phyloP scores from a whole-genome alignment of 2,113 vertebrate genomes.

The Cavia porcellus region DNA sequence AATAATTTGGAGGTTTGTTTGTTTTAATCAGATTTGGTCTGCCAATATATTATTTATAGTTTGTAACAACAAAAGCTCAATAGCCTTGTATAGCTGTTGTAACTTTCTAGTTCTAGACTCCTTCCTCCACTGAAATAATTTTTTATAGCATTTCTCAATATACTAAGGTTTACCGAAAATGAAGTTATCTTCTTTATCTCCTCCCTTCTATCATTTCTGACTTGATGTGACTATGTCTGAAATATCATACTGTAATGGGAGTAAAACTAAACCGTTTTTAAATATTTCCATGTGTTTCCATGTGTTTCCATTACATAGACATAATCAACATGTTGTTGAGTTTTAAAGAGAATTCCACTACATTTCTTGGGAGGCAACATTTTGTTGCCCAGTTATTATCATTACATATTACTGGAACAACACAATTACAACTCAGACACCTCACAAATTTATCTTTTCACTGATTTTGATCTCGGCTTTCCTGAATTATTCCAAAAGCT shows the following conservation, averaged over 20 bases:
- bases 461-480: conserved; percentile 11
- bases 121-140: background rate
- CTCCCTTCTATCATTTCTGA: background rate
- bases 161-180: background rate
- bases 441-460: background rate
- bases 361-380: background rate
- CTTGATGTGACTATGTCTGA: background rate
- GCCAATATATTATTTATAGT: background rate
- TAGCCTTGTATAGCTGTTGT: background rate
- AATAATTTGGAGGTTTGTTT: background rate
- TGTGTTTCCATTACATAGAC: background rate
- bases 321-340: background rate
- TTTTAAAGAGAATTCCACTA: background rate
- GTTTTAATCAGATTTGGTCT: conserved; percentile 29
- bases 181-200: conserved; percentile 19
- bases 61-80: background rate
- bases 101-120: background rate
- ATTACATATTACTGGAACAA: background rate
- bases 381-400: background rate
- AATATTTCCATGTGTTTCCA: background rate
- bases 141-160: background rate
- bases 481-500: background rate
- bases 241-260: background rate
- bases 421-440: background rate
- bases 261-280: background rate